Percentiles rank a stretch among this genome's conserved stretches.
phyloP scores from a whole-genome alignment of 2,113 vertebrate genomes.

The Microcebus ravelobensis region DNA sequence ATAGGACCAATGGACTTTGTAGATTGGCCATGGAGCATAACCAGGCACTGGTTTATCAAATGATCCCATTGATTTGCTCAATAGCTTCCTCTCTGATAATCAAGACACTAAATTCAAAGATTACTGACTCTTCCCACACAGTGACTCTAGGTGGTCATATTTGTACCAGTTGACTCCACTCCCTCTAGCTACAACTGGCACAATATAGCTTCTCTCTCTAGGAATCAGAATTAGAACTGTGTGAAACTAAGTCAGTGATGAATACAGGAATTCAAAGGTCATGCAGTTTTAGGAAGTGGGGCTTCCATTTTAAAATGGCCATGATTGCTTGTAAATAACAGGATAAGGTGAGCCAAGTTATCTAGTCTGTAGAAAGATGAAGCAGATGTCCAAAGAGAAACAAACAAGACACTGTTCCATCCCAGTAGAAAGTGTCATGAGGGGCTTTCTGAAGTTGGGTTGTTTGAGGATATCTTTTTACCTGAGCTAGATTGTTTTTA shows the following conservation, averaged over 20 bases:
- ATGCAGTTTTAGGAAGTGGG: background rate
- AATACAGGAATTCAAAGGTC: background rate
- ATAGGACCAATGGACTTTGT: background rate
- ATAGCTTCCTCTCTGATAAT: background rate
- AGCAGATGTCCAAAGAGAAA: background rate
- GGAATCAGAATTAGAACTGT: conserved; percentile 8
- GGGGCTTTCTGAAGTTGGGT: background rate
- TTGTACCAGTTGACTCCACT: background rate
- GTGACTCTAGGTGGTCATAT: background rate
- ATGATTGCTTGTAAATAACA: background rate
- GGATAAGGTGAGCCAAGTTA: background rate
- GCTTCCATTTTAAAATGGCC: background rate
- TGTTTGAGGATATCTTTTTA: background rate
- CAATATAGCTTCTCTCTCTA: background rate
- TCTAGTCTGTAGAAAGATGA: background rate
- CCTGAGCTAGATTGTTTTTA: background rate
- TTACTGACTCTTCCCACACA: background rate
- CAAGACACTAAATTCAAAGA: background rate
- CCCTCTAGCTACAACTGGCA: background rate
- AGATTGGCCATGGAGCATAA: background rate
- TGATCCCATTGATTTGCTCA: background rate
- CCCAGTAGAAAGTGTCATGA: background rate
- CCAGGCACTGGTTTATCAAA: background rate
- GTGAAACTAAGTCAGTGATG: conserved; percentile 27
- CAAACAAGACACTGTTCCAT: background rate